These are phyloP conservation scores for Moxostoma hubbsi DNA, from an alignment of 2,797 vertebrate species.

Conservation along the genomic window DNA sequence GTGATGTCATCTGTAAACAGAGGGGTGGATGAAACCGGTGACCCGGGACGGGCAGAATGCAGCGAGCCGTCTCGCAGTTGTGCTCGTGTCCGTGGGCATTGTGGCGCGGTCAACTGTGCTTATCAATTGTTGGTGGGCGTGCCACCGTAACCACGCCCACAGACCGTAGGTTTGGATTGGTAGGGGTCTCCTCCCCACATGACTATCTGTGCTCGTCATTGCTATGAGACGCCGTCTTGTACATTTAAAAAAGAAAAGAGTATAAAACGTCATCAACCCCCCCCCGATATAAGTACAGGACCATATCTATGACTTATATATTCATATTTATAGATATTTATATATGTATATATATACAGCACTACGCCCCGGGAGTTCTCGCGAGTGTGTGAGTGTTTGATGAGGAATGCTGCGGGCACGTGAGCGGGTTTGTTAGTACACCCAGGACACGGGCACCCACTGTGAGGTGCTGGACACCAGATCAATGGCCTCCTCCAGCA, in stretches of 20 bases:
- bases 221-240: constrained; percentile 91
- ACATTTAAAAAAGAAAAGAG: constrained; percentile 89
- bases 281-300: constrained; percentile 95
- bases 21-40: background rate
- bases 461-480: constrained; percentile 94
- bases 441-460: constrained; percentile 99
- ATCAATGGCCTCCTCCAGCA: constrained; percentile 96
- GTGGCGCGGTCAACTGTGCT: constrained; percentile 50
- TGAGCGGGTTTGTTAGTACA: constrained; percentile 81
- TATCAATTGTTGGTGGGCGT: constrained; percentile 44
- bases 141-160: constrained; percentile 34
- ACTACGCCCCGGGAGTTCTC: constrained; percentile 91
- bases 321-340: constrained; percentile 67
- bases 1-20: constrained; percentile 39
- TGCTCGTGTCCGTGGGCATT: constrained; percentile 6
- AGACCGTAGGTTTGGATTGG: background rate
- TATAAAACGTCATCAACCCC: constrained; percentile 82
- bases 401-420: constrained; percentile 68
- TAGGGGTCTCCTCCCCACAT: constrained; percentile 43
- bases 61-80: background rate
- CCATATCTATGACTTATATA: constrained; percentile 86
- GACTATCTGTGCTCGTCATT: constrained; percentile 54
- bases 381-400: constrained; percentile 29
- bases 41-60: too few species aligned
- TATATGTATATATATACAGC: constrained; percentile 87